Evolutionary conservation across 2,888 invertebrate species (phyloP).

Genomic region (Drosophila recens): DNA sequence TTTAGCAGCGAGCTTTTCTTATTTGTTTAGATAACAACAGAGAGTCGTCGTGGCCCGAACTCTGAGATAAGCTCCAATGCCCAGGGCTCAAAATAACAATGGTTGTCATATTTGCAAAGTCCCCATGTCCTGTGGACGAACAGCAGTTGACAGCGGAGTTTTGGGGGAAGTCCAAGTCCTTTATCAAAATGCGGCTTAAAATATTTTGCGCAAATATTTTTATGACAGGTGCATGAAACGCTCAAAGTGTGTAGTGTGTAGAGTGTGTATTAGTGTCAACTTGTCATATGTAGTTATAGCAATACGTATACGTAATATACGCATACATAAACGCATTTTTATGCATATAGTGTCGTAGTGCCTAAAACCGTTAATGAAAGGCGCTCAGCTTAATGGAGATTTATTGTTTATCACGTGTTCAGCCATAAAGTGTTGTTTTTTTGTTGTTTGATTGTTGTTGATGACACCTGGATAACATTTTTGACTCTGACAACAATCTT

Average conservation of each 20-base stretch:
- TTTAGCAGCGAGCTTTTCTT: constrained; percentile 42
- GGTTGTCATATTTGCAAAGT: constrained; percentile 51
- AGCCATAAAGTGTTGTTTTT: constrained; percentile 34
- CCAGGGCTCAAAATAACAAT: constrained; percentile 33
- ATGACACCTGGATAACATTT: constrained; percentile 45
- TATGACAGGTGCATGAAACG: constrained; percentile 68
- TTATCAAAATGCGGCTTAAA: constrained; percentile 75
- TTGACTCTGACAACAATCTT: constrained; percentile 39
- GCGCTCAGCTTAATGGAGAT: constrained; percentile 72
- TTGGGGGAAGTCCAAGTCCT: constrained; percentile 47
- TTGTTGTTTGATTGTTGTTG: constrained; percentile 20
- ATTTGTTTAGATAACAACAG: constrained; percentile 61
- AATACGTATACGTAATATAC: constrained; percentile 22
- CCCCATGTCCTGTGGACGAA: constrained; percentile 23
- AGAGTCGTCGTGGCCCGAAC: constrained; percentile 9
- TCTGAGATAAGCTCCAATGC: constrained; percentile 38
- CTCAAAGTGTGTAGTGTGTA: constrained; percentile 19
- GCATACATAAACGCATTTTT: constrained; percentile 16
- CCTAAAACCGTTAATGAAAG: constrained; percentile 75
- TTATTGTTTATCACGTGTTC: constrained; percentile 67
- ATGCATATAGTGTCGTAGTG: constrained; percentile 35
- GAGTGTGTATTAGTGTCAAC: constrained; percentile 60
- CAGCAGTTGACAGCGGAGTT: not conserved
- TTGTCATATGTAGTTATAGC: constrained; percentile 38
- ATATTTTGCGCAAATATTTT: constrained; percentile 76